Percentiles rank a stretch among this genome's conserved stretches.
These are phyloP conservation scores for Xiphophorus birchmanni DNA, from an alignment of 2,797 vertebrate species.

Conservation along the genomic window DNA sequence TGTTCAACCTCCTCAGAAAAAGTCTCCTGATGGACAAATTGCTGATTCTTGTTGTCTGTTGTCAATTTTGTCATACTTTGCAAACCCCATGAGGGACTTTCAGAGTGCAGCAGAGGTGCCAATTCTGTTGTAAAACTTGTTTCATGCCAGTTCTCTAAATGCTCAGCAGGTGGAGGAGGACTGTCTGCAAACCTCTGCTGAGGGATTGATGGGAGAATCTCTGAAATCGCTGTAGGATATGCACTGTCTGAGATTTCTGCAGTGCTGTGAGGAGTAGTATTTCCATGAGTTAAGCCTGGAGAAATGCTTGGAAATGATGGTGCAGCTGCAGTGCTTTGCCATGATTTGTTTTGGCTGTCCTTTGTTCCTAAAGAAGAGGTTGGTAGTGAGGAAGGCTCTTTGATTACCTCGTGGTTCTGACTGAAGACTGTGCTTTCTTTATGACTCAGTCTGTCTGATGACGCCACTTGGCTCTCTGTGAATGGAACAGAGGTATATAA, in stretches of 20 bases:
- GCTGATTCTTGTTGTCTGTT: conserved; percentile 40
- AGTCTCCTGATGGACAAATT: conserved; percentile 32
- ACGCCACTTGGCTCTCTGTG: conserved; percentile 61
- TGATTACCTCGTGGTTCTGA: conserved; percentile 33
- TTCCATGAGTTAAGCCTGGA: conserved; percentile 36
- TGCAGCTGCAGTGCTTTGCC: conserved; percentile 32
- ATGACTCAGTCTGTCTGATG: conserved; percentile 67
- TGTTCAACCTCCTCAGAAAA: conserved; percentile 9
- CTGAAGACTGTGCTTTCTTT: conserved; percentile 56
- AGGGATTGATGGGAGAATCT: conserved; percentile 29
- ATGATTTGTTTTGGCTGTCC: conserved; percentile 30
- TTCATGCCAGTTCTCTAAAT: conserved; percentile 35
- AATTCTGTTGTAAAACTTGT: conserved; percentile 22
- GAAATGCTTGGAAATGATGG: conserved; percentile 47
- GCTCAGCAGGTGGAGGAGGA: conserved; percentile 42
- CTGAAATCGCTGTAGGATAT: conserved; percentile 14
- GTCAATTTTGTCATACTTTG: conserved; percentile 16
- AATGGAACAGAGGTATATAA: conserved; percentile 65
- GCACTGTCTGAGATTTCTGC: conserved; percentile 23
- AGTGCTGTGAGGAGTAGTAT: conserved; percentile 32
- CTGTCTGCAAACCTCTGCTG: conserved; percentile 42
- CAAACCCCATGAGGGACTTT: conserved; percentile 23
- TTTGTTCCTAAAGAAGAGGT: conserved; percentile 38
- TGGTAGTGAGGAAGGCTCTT: conserved; percentile 33
- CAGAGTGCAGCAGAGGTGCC: conserved; percentile 27